Evolutionary conservation across 2,797 vertebrate genomes (phyloP).

Genomic region (Pyrocephalus nanus): DNA sequence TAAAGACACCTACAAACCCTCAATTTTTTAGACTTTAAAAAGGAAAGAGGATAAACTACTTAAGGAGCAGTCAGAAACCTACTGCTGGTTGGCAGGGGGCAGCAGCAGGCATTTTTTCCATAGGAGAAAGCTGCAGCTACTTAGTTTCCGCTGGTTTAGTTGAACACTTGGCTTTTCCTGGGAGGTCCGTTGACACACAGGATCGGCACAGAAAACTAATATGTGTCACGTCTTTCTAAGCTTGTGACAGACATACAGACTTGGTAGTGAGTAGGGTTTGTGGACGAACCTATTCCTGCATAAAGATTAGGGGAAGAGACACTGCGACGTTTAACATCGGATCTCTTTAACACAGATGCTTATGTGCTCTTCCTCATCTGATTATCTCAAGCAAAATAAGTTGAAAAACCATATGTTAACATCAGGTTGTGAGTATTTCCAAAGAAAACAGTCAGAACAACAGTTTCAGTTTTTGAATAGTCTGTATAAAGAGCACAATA

Average conservation of each 20-base stretch:
- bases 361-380: not conserved
- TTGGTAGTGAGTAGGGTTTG: not conserved
- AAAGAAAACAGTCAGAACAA: not conserved
- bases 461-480: not conserved
- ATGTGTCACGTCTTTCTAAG: not conserved
- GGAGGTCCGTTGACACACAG: not conserved
- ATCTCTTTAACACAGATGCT: not conserved
- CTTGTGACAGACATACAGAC: not conserved
- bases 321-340: not conserved
- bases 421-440: not conserved
- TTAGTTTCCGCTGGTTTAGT: not conserved
- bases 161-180: not conserved
- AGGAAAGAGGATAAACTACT: not conserved
- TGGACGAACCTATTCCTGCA: not conserved
- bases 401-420: not conserved
- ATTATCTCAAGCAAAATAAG: not conserved
- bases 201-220: not conserved
- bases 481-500: not conserved
- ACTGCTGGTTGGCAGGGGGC: not conserved
- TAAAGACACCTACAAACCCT: not conserved
- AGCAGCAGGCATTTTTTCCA: not conserved
- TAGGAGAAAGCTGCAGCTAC: not conserved
- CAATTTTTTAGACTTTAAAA: not conserved
- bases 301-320: not conserved
- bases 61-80: not conserved